Conservation (phyloP, 2,797 vertebrate genomes). For the Clarias laeviceps region DNA sequence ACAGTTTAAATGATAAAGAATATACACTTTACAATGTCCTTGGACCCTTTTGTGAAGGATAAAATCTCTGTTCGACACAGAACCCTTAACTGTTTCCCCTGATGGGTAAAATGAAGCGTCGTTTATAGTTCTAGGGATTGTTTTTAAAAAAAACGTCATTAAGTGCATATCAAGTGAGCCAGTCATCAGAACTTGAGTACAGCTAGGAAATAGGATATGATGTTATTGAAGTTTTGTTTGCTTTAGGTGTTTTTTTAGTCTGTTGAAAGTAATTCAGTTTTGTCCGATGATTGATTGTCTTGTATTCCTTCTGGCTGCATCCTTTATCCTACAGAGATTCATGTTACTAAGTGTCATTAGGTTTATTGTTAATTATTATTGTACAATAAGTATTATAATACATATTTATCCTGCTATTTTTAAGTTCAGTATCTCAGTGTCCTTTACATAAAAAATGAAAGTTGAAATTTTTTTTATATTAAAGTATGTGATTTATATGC, state of each 20-base stretch:
- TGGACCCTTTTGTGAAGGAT: conserved; percentile 3
- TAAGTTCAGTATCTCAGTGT: neutral
- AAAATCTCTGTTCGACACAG: neutral
- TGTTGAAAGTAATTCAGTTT: neutral
- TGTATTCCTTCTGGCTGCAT: neutral
- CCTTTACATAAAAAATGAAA: neutral
- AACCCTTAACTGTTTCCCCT: neutral
- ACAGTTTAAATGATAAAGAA: no score
- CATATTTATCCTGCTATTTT: neutral
- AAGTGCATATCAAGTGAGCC: neutral
- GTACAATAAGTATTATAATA: neutral
- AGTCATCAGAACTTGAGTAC: neutral
- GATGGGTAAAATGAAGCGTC: neutral
- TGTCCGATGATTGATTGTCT: neutral
- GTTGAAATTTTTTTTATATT: neutral
- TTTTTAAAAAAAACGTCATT: neutral
- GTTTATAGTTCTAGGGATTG: neutral
- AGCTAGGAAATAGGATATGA: neutral
- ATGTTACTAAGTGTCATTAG: conserved; percentile 7
- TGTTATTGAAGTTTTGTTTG: neutral
- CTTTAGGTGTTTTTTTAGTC: neutral
- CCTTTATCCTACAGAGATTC: neutral
- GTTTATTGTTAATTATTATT: neutral
- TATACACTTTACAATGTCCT: neutral
- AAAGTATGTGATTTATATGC: neutral